Evolutionary conservation across 2,797 vertebrate species (phyloP).

Genomic region (Acrossocheilus fasciatus): DNA sequence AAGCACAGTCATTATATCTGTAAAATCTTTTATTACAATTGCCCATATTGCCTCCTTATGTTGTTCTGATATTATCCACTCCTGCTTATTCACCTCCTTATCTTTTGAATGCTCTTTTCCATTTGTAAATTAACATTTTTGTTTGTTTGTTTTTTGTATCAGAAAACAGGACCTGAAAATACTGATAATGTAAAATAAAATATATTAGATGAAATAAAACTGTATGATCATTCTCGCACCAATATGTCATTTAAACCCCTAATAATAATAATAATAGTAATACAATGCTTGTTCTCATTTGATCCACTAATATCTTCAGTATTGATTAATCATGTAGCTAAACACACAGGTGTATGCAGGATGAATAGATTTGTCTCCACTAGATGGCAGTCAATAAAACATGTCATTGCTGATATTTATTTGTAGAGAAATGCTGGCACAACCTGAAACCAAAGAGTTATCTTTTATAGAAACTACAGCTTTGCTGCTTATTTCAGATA

Average conservation of each 20-base stretch:
- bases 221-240: not conserved
- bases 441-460: not conserved
- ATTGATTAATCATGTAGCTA: not conserved
- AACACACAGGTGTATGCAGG: not conserved
- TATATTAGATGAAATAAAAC: not conserved
- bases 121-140: not conserved
- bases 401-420: not conserved
- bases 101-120: not conserved
- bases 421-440: not conserved
- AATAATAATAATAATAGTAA: not conserved
- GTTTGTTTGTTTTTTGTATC: not conserved
- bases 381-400: conserved; percentile 5
- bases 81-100: not conserved
- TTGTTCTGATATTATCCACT: not conserved
- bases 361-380: not conserved
- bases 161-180: not conserved
- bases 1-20: not conserved
- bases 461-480: not conserved
- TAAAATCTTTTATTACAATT: conserved; percentile 14
- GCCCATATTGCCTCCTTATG: not conserved
- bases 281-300: not conserved
- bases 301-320: not conserved
- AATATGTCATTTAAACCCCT: not conserved
- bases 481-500: not conserved
- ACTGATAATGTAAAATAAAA: not conserved